Conservation (phyloP, 2,113 vertebrate species). For the Crotophaga sulcirostris region DNA sequence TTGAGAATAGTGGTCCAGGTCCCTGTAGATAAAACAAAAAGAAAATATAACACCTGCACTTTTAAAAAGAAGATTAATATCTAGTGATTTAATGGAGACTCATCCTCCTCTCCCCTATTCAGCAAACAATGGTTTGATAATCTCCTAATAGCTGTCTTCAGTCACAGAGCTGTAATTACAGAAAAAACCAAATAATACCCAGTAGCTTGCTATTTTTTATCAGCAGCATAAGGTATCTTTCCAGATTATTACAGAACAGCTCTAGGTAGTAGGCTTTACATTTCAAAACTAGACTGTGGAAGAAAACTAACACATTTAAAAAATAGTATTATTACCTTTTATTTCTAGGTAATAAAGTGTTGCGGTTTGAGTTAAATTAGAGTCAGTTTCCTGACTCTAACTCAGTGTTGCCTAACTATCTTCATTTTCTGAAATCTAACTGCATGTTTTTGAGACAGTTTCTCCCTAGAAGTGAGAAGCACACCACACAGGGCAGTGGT, state of each 20-base stretch:
- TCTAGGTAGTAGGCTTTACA: not conserved
- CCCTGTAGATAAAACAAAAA: not conserved
- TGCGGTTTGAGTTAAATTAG: too few relatives aligned
- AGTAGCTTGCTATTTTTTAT: not conserved
- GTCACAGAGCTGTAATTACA: not conserved
- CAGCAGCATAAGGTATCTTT: not conserved
- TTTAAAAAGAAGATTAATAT: not conserved
- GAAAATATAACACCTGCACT: not conserved
- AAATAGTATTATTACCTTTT: not conserved
- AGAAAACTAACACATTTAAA: not conserved
- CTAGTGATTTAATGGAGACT: not conserved
- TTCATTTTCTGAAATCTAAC: too few relatives aligned
- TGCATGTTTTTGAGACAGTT: too few relatives aligned
- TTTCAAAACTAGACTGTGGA: not conserved
- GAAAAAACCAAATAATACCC: not conserved
- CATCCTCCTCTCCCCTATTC: not conserved
- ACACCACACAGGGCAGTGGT: too few relatives aligned
- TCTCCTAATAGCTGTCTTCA: not conserved
- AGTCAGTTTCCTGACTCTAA: too few relatives aligned
- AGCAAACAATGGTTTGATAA: not conserved
- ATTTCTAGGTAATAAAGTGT: not conserved
- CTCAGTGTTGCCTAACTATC: too few relatives aligned
- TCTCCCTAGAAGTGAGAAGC: too few relatives aligned
- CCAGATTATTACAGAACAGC: not conserved
- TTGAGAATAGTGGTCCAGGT: not conserved